Evolutionary conservation across 2,888 invertebrate genomes (phyloP).

Genomic region (Tinea semifulvella): DNA sequence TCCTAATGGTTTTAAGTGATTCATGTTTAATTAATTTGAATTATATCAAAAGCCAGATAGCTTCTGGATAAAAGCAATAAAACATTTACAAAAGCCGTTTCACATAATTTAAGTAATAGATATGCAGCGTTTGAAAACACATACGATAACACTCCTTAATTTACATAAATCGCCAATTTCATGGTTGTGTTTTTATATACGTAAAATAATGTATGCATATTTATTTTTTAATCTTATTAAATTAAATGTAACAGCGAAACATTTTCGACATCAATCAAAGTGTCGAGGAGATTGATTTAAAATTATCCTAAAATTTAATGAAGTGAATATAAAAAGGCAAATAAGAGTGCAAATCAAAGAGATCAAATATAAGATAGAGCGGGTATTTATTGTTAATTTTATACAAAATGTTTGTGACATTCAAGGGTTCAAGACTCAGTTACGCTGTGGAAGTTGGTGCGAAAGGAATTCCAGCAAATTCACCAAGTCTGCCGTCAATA

Average conservation of each 20-base stretch:
- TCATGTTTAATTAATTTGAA: slow-evolving; percentile 1
- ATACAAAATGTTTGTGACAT: slow-evolving; percentile 29
- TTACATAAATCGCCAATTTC: slow-evolving; percentile 7
- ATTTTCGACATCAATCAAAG: slow-evolving; percentile 15
- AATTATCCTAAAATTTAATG: slow-evolving; percentile 26
- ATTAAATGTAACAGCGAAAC: background rate
- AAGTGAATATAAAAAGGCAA: slow-evolving; percentile 25
- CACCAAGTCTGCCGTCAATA: too few species aligned
- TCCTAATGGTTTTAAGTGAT: slow-evolving; percentile 1
- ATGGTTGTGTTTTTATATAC: background rate
- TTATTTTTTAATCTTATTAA: background rate
- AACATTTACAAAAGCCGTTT: background rate
- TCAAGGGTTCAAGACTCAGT: too few species aligned
- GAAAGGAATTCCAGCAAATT: too few species aligned
- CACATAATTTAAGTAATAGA: slow-evolving; percentile 1
- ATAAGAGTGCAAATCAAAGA: slow-evolving; percentile 27
- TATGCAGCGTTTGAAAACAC: background rate
- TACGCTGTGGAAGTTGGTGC: too few species aligned
- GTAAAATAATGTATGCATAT: background rate
- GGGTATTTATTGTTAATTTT: too few species aligned
- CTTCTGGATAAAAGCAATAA: slow-evolving; percentile 6
- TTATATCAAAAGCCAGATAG: slow-evolving; percentile 5
- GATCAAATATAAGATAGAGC: too few species aligned
- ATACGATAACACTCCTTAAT: background rate
- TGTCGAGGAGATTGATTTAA: slow-evolving; percentile 26